phyloP scores from a whole-genome alignment of 2,797 vertebrate genomes.

The Aphelocoma californica region DNA sequence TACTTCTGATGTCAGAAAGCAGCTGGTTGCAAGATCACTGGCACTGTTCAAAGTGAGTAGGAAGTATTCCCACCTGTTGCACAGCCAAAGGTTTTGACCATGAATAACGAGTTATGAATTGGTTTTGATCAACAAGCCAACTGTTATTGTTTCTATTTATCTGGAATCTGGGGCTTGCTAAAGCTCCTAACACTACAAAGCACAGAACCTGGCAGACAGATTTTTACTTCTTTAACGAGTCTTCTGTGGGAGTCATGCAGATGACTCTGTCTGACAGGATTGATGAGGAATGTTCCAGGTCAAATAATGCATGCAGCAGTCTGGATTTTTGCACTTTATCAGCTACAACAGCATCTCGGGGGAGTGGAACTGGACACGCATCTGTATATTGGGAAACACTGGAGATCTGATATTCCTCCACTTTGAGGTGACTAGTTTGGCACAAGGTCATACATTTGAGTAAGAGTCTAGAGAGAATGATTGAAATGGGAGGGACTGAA shows the following conservation, averaged over 20 bases:
- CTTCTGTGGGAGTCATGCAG: not conserved
- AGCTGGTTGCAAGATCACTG: constrained; percentile 29
- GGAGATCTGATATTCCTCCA: not conserved
- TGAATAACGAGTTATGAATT: constrained; percentile 36
- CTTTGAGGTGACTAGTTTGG: not conserved
- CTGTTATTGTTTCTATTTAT: constrained; percentile 45
- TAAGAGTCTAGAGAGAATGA: not conserved
- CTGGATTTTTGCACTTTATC: not conserved
- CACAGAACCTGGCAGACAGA: not conserved
- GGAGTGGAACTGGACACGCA: not conserved
- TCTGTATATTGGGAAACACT: not conserved
- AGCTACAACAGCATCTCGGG: not conserved
- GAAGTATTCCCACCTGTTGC: constrained; percentile 18
- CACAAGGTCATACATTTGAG: not conserved
- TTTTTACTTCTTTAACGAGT: not conserved
- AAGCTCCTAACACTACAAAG: not conserved
- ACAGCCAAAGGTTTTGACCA: constrained; percentile 17
- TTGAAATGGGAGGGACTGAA: not conserved
- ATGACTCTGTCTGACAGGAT: not conserved
- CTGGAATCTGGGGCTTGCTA: not conserved
- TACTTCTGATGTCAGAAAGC: not conserved
- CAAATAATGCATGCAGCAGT: not conserved
- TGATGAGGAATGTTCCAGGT: not conserved
- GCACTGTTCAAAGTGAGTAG: constrained; percentile 3
- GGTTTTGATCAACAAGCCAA: constrained; percentile 41